Evolutionary conservation across 2,113 vertebrate genomes (phyloP).

Genomic region (Macrotus californicus): DNA sequence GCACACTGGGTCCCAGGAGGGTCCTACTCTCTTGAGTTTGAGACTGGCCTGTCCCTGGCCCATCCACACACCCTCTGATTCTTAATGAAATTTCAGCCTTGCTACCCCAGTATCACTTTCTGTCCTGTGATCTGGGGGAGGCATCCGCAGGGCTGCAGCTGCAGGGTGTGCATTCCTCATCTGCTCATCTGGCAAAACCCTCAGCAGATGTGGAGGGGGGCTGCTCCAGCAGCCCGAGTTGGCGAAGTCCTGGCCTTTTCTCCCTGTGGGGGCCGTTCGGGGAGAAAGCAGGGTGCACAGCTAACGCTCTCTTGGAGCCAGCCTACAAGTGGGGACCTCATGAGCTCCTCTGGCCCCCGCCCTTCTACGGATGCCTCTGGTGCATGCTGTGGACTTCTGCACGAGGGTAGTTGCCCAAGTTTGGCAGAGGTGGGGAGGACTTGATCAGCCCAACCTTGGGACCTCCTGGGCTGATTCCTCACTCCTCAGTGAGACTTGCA

Average conservation of each 20-base stretch:
- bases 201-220: constrained; percentile 72
- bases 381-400: background rate
- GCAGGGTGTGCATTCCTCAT: constrained; percentile 50
- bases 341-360: constrained; percentile 1
- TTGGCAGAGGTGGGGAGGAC: background rate
- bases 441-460: background rate
- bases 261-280: constrained; percentile 28
- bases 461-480: background rate
- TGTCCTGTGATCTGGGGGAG: constrained; percentile 75
- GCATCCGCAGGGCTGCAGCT: constrained; percentile 69
- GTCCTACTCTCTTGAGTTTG: background rate
- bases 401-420: background rate
- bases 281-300: constrained; percentile 28
- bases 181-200: constrained; percentile 68
- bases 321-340: background rate
- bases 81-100: constrained; percentile 51
- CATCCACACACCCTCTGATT: background rate
- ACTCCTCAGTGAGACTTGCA: background rate
- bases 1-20: background rate
- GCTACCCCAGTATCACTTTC: constrained; percentile 67
- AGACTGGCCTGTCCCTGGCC: background rate
- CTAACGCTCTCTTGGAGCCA: background rate
- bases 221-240: constrained; percentile 18
- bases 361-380: background rate
- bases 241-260: constrained; percentile 27